Evolutionary conservation across 2,888 invertebrate species (phyloP), one percentile per base, ranked within the genome.

Genomic region (Rutpela maculata): DNA sequence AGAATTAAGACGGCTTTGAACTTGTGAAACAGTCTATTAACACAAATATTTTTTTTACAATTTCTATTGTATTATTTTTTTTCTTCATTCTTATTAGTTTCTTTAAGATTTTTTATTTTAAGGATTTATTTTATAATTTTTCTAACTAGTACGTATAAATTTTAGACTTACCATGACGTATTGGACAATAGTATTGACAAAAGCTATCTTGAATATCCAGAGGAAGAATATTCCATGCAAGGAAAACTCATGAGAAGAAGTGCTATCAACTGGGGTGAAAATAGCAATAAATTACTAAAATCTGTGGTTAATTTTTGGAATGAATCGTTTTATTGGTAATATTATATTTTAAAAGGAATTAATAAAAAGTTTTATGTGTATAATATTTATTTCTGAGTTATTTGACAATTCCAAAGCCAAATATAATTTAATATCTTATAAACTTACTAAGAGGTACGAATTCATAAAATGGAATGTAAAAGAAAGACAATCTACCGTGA

Each of bases 311-410:
- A 85, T 56, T 85, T 85, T 70, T 86, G 84, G 83, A 85, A 81
- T 65, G 84, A 85, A 43, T 86, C 86, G 15, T 86, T 87, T 81
- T 87, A 87, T 77, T 87, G 86, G 86, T 86, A 74, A 50, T n/a
- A 43, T 57, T 31, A 43, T 38, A 35, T 18, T 31, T 19, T 65
- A 4, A 11, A 6, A 15, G 18, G 17, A 66, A 62, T 50, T 12
- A 70, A 70, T 65, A 56, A n/a, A 77, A 15, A 18, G 31, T 57
- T 59, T 17, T 62, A 60, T 60, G 63, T 56, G 63, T 70, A 77
- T 59, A 68, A 43, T 73, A 68, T 75, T 70, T 78, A 77, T 78
- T 75, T 71, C 59, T 62, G 60, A 69, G 66, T 67, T 59, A 59
- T 68, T 68, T 76, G 72, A 68, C 71, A 59, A 74, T 68, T 76